Evolutionary conservation across 2,797 vertebrate genomes (phyloP), one percentile per base, ranked within the genome.

Genomic region (Melanogrammus aeglefinus): DNA sequence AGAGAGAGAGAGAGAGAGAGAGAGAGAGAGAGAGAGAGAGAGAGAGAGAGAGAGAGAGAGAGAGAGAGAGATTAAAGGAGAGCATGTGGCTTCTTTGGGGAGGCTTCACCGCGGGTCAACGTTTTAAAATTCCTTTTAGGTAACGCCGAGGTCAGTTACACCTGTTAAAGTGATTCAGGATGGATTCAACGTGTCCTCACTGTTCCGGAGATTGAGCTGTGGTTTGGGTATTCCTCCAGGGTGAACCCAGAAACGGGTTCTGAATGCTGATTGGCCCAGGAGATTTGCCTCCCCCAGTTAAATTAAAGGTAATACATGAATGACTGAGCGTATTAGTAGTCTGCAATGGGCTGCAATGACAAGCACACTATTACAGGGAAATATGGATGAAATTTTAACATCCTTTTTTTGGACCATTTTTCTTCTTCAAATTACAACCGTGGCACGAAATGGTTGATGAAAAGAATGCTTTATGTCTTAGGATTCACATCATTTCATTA

Each of bases 221-320:
- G 84, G 79, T 85, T 78, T 36, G 36, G 74, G 78, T 72, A 73
- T 75, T 89, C 83, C 79, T 87, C 75, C 83, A 86, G 84, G 85
- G 51, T 90, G 72, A 74, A 44, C 57, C 87, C 74, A 71, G 81
- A 84, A 76, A 18, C 10, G 80, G 82, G 72, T 84, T 75, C 80
- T 82, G 82, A 84, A 87, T 84, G 78, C 83, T 89, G 87, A 85
- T 90, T 79, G 80, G 86, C 88, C 91, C 88, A 85, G 84, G 86
- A 86, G 86, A n/a, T 57, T 57, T 57, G 9, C 39, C 86, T 85
- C 85, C 88, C 85, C 81, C 89, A 84, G 85, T 82, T 83, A 87
- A 84, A 87, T 90, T 88, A 87, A 29, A 78, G 82, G 86, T 57
- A 57, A 57, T 57, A 21, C 51, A 5, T 57, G 51, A 57, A 57